These are phyloP conservation scores for Calcarius lapponicus DNA, from an alignment of 2,797 vertebrate species.

Conservation along the genomic window DNA sequence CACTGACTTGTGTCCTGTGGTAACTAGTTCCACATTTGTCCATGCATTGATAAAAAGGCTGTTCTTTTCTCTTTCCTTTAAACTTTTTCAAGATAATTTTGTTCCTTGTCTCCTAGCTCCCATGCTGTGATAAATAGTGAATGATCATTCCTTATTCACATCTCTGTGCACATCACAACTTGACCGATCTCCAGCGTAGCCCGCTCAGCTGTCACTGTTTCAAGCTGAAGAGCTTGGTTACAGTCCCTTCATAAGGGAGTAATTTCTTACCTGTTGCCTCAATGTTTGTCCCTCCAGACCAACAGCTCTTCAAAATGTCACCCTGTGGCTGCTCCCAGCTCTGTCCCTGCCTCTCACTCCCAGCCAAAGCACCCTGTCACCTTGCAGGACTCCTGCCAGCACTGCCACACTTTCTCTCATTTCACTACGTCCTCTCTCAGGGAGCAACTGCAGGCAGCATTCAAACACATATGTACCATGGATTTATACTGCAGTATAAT, in stretches of 20 bases:
- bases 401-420: slow-evolving; percentile 11
- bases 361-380: background rate
- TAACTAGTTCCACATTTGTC: background rate
- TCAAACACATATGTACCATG: slow-evolving; percentile 22
- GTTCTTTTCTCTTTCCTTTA: background rate
- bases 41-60: background rate
- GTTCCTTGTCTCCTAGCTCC: background rate
- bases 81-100: background rate
- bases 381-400: background rate
- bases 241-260: background rate
- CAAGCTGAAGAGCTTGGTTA: background rate
- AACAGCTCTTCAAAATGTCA: background rate
- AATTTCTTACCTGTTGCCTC: background rate
- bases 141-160: background rate
- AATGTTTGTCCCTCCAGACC: background rate
- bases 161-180: fast-evolving
- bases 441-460: slow-evolving; percentile 20
- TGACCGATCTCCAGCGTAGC: fast-evolving
- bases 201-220: background rate
- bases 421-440: background rate
- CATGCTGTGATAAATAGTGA: background rate
- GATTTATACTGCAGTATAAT: slow-evolving; percentile 49
- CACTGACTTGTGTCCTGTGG: background rate
- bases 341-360: background rate
- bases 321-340: background rate